Evolutionary conservation across 2,888 invertebrate genomes (phyloP).

Genomic region (Drosophila limbata): DNA sequence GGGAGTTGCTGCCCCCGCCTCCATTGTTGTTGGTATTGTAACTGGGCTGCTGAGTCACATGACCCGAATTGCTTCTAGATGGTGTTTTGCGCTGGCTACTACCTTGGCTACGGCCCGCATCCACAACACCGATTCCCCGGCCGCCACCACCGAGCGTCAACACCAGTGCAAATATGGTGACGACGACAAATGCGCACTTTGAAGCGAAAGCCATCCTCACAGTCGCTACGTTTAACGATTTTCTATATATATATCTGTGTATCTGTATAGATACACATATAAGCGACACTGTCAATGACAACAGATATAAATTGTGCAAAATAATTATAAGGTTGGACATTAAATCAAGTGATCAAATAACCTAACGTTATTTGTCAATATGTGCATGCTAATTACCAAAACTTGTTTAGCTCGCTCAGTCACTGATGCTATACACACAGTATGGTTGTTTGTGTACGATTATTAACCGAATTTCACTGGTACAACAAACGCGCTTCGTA

Average conservation of each 20-base stretch:
- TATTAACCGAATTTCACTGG: slow-evolving; percentile 16
- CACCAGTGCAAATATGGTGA: slow-evolving; percentile 57
- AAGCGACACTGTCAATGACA: slow-evolving; percentile 23
- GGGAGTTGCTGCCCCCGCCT: slow-evolving; percentile 74
- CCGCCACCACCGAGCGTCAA: slow-evolving; percentile 53
- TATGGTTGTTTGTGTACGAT: slow-evolving; percentile 28
- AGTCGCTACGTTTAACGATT: slow-evolving; percentile 54
- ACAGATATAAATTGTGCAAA: slow-evolving; percentile 24
- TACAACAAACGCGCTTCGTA: slow-evolving; percentile 1
- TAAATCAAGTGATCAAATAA: slow-evolving; percentile 53
- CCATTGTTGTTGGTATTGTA: slow-evolving; percentile 58
- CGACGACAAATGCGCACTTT: slow-evolving; percentile 60
- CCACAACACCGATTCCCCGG: slow-evolving; percentile 54
- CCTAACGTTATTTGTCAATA: slow-evolving; percentile 52
- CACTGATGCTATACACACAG: slow-evolving; percentile 2
- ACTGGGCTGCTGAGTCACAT: slow-evolving; percentile 81
- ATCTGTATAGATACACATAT: slow-evolving; percentile 14
- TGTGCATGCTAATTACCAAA: slow-evolving; percentile 73
- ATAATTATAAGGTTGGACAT: slow-evolving; percentile 27
- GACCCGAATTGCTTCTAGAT: slow-evolving; percentile 67
- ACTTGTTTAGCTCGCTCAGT: slow-evolving; percentile 58
- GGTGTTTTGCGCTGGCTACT: slow-evolving; percentile 77
- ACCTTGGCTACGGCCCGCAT: slow-evolving; percentile 77
- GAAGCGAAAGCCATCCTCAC: slow-evolving; percentile 47
- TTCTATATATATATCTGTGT: slow-evolving; percentile 36